Percentiles rank a stretch among this genome's conserved stretches.
Evolutionary conservation across 2,113 vertebrate genomes (phyloP).

Genomic region (Synodontis membranacea): DNA sequence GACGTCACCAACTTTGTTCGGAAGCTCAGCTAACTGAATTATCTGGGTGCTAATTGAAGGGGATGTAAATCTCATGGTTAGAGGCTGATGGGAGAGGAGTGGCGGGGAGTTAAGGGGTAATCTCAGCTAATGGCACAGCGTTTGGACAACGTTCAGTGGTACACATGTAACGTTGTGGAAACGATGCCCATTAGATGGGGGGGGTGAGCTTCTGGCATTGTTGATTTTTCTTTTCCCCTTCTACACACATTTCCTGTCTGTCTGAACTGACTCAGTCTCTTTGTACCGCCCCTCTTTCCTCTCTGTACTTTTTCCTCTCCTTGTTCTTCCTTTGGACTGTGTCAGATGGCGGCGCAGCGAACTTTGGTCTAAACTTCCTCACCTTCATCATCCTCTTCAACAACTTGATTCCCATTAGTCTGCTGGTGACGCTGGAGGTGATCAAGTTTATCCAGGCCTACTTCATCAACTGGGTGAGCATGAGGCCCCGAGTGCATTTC

Average conservation of each 20-base stretch:
- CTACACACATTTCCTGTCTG: not conserved
- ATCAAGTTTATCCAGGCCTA: conserved; percentile 98
- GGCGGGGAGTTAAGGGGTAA: conserved; percentile 64
- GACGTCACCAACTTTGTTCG: conserved; percentile 64
- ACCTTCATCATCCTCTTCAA: conserved; percentile 99
- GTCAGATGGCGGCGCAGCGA: conserved; percentile 92
- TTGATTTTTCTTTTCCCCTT: not conserved
- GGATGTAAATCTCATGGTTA: conserved; percentile 60
- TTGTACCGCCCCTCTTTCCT: conserved; percentile 54
- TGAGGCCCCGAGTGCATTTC: not conserved
- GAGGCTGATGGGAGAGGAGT: conserved; percentile 62
- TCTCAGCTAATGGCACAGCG: conserved; percentile 64
- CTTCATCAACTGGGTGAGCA: conserved; percentile 99
- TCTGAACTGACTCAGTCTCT: conserved; percentile 46
- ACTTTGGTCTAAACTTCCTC: conserved; percentile 98
- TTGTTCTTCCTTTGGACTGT: not conserved
- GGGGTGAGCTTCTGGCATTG: conserved; percentile 56
- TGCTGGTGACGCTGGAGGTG: conserved; percentile 96
- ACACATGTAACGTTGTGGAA: conserved; percentile 59
- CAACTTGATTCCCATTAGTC: conserved; percentile 98
- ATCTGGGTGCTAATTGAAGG: conserved; percentile 64
- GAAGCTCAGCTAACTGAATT: conserved; percentile 61
- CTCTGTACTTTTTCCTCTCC: conserved; percentile 54
- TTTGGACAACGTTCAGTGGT: conserved; percentile 59
- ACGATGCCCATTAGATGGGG: conserved; percentile 65